Evolutionary conservation across 1,140 invertebrate species (phyloP).

Genomic region (Octopus sinensis): DNA sequence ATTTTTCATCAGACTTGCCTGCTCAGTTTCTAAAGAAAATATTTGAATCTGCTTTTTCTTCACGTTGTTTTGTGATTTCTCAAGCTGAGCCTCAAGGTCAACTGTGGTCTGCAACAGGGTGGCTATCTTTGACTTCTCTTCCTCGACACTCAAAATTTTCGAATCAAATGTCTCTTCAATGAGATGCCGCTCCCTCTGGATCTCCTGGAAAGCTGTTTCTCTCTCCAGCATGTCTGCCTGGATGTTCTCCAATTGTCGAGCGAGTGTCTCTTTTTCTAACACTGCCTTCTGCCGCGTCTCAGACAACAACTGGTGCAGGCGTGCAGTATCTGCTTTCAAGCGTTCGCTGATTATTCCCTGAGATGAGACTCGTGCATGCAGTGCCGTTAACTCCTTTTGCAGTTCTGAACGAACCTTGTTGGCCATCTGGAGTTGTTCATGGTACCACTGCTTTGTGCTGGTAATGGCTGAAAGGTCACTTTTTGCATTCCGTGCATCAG

Average conservation of each 20-base stretch:
- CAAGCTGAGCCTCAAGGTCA: constrained; percentile 54
- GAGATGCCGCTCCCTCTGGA: constrained; percentile 53
- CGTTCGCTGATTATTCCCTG: constrained; percentile 54
- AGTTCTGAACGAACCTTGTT: constrained; percentile 51
- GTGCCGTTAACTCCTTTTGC: constrained; percentile 56
- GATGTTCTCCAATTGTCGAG: constrained; percentile 58
- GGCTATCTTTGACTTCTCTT: constrained; percentile 49
- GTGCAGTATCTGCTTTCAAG: constrained; percentile 51
- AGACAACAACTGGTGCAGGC: constrained; percentile 48
- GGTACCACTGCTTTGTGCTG: constrained; percentile 59
- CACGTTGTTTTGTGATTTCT: constrained; percentile 50
- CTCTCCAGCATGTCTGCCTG: constrained; percentile 60
- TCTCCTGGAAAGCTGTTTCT: constrained; percentile 57
- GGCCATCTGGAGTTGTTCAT: constrained; percentile 55
- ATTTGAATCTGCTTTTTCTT: constrained; percentile 50
- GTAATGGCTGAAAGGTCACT: constrained; percentile 54
- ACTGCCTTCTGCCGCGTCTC: constrained; percentile 55
- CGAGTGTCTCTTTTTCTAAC: constrained; percentile 58
- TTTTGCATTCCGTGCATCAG: constrained; percentile 51
- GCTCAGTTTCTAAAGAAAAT: constrained; percentile 51
- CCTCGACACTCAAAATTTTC: constrained; percentile 53
- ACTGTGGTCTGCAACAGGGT: constrained; percentile 43
- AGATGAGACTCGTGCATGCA: constrained; percentile 47
- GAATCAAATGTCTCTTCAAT: constrained; percentile 52
- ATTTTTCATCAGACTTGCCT: constrained; percentile 54